Evolutionary conservation across 2,888 invertebrate genomes (phyloP).

Genomic region (Eucera pruinosa): DNA sequence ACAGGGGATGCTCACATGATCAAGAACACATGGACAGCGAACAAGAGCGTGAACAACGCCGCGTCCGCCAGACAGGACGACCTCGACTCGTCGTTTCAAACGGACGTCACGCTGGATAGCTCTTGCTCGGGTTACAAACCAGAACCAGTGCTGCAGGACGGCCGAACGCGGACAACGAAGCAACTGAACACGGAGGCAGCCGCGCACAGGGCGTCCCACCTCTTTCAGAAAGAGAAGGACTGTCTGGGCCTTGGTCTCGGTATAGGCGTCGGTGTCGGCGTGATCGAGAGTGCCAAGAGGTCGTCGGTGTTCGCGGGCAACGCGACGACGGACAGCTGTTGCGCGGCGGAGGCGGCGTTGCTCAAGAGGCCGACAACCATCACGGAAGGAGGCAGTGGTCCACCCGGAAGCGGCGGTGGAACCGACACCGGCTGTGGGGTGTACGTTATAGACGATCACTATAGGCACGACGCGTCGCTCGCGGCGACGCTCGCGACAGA

Average conservation of each 20-base stretch:
- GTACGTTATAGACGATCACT: conserved; percentile 91
- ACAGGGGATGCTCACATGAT: conserved; percentile 90
- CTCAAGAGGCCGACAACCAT: conserved; percentile 88
- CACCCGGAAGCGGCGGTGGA: conserved; percentile 70
- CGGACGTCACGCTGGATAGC: conserved; percentile 85
- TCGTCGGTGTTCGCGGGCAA: conserved; percentile 82
- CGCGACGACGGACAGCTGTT: conserved; percentile 82
- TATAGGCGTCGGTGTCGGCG: conserved; percentile 79
- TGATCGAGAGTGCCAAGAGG: conserved; percentile 84
- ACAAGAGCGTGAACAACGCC: conserved; percentile 91
- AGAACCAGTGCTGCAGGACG: conserved; percentile 84
- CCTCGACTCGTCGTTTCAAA: conserved; percentile 85
- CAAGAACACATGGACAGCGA: conserved; percentile 91
- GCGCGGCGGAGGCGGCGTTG: conserved; percentile 87
- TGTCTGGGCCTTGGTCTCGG: conserved; percentile 76
- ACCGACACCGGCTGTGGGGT: conserved; percentile 84
- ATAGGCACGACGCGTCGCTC: conserved; percentile 86
- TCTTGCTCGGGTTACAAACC: conserved; percentile 87
- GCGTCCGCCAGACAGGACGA: conserved; percentile 84
- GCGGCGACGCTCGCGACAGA: conserved; percentile 89
- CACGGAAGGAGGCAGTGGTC: conserved; percentile 72
- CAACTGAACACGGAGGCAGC: conserved; percentile 93
- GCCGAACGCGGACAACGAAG: conserved; percentile 89
- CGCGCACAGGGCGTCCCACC: conserved; percentile 87
- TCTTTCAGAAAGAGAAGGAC: conserved; percentile 86